These are phyloP conservation scores for Corbicula japonica DNA, from an alignment of 2,888 invertebrate genomes.

Conservation along the genomic window DNA sequence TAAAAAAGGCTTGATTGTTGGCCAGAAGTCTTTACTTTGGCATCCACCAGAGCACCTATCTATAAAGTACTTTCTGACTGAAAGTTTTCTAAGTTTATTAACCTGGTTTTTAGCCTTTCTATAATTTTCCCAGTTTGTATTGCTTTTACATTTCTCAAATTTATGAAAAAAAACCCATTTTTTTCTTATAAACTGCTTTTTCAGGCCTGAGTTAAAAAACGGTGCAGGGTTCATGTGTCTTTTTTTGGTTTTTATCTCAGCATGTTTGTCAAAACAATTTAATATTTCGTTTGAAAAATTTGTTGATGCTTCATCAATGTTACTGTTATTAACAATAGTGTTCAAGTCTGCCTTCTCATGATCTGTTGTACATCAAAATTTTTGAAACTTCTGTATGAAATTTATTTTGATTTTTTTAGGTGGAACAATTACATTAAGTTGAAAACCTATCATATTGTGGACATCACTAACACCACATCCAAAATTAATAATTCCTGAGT, in stretches of 20 bases:
- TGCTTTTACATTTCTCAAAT: neutral
- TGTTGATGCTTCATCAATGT: neutral
- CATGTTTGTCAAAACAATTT: neutral
- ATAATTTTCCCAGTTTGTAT: too few relatives aligned
- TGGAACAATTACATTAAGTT: neutral
- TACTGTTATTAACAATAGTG: neutral
- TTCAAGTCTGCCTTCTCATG: neutral
- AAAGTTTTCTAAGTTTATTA: neutral
- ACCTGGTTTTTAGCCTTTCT: neutral
- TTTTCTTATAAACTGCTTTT: neutral
- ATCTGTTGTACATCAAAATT: slow-evolving; percentile 1
- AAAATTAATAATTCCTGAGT: neutral
- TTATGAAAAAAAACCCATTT: slow-evolving; percentile 1
- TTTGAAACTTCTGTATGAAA: slow-evolving; percentile 4
- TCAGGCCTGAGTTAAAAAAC: neutral
- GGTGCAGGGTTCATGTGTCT: neutral
- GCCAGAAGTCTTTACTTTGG: neutral
- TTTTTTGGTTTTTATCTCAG: neutral
- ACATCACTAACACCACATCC: slow-evolving; percentile 36
- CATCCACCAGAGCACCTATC: neutral
- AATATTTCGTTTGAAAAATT: neutral
- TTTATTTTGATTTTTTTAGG: neutral
- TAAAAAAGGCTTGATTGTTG: too few relatives aligned
- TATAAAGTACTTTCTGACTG: neutral
- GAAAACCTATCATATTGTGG: slow-evolving; percentile 28